Base-by-base conservation (phyloP, 2,113 vertebrate genomes). In the Rhinoderma darwinii region DNA sequence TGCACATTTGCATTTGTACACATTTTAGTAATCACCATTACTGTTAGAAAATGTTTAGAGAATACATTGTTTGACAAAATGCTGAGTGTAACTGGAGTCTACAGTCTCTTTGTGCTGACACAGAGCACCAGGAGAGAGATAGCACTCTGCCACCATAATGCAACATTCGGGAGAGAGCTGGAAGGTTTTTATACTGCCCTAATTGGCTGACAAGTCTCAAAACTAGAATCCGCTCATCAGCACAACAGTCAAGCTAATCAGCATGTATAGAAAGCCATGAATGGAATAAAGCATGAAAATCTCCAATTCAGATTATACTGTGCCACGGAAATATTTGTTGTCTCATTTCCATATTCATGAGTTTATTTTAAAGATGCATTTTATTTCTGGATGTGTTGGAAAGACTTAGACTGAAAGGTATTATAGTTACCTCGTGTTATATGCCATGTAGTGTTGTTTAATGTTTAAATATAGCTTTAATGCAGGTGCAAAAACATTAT, bases 191-290 rank as follows among this genome's bases (percentile, higher is more conserved):
- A 54, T 73, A 74, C 78, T 86, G 50, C 39, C 68, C 85, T 72
- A 86, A 81, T 82, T 86, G 66, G 85, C 85, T 86, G 85, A 86
- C 85, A 82, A 86, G 77, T 81, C 66, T 86, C 66, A 54, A 80
- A 86, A 82, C 41, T 50, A 75, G 74, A 79, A 68, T 68, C 75
- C 14, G 35, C 84, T 56, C 47, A 80, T 86, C 75, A 79, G 84
- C 84, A 79, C 84, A 79, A 86, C 43, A 54, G 35, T 35, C 61
- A 56, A n/a, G 27, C 76, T 86, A 70, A 80, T 78, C 47, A 51
- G 44, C 51, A 68, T 83, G 56, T 66, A 85, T 32, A 47, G 30
- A 75, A 47, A 78, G 15, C 22, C 32, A 56, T 84, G 72, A 84
- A 84, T 76, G 51, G 54, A 76, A 32, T 35, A 75, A 59, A 84